Base-by-base conservation (phyloP, 1,140 invertebrate genomes). In the Panagrolaimus sp. region DNA sequence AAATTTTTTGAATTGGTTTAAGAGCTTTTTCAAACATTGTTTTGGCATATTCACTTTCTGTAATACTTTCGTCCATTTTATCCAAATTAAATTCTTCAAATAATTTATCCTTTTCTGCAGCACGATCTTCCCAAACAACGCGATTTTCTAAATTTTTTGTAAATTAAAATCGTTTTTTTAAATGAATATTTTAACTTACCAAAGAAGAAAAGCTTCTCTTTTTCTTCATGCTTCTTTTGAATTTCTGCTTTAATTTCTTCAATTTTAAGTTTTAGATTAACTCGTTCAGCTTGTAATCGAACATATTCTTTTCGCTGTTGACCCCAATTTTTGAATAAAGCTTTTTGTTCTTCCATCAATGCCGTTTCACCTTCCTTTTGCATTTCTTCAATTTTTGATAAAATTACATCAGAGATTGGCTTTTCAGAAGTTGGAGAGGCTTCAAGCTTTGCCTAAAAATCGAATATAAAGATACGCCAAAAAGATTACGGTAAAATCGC, bases 151-250 rank as follows among this genome's bases (percentile, higher is more conserved):
- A n/a, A n/a, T n/a, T n/a, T n/a, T n/a, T n/a, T n/a, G n/a, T n/a
- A n/a, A n/a, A n/a, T n/a, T n/a, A n/a, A n/a, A n/a, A n/a, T n/a
- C n/a, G n/a, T n/a, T n/a, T n/a, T n/a, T n/a, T n/a, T n/a, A n/a
- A n/a, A n/a, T n/a, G n/a, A n/a, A n/a, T n/a, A n/a, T n/a, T n/a
- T n/a, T n/a, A n/a, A n/a, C n/a, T n/a, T n/a, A n/a, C n/a, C n/a
- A 65, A 81, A 81, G 73, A 81, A 81, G 63, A 68, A 63, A 23
- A 81, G 51, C 13, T 75, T 42, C 44, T 81, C 74, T 14, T 72
- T 70, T 57, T 81, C 65, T 16, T 71, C 67, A 20, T 71, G 63
- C 38, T 75, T 43, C 38, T 69, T 23, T 31, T 62, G 65, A 44
- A 66, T 43, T 53, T 74, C 71, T 16, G 72, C 53, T 51, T 66